phyloP scores from a whole-genome alignment of 64 coral and sea anemone genomes.

The Trachythela sp. region DNA sequence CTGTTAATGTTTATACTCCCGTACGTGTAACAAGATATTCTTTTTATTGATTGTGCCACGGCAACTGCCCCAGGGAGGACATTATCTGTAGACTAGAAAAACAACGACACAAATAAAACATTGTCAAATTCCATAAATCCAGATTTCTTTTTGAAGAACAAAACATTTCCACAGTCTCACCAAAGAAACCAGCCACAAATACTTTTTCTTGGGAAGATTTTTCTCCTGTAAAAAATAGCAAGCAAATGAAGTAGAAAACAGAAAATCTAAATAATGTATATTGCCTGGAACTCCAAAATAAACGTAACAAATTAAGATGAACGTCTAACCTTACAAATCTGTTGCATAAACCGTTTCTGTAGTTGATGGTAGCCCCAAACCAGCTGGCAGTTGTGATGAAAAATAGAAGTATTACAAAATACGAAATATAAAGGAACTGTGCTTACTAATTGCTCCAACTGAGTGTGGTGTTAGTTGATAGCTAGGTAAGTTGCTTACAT shows the following conservation, averaged over 20 bases:
- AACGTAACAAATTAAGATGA: not conserved
- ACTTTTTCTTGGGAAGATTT: not conserved
- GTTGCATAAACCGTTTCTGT: conserved; percentile 6
- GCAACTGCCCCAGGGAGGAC: not conserved
- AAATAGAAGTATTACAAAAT: too few species aligned
- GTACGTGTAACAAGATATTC: conserved; percentile 2
- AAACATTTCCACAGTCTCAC: not conserved
- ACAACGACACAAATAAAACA: not conserved
- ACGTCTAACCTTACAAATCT: not conserved
- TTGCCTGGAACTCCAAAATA: not conserved
- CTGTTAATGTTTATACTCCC: not conserved
- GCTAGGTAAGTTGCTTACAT: too few species aligned
- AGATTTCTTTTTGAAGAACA: not conserved
- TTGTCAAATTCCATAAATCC: not conserved
- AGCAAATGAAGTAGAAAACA: not conserved
- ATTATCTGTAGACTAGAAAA: not conserved
- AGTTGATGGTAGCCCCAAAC: conserved; percentile 22
- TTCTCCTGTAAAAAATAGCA: not conserved
- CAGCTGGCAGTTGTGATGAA: not conserved
- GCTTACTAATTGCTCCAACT: too few species aligned
- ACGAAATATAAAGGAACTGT: too few species aligned
- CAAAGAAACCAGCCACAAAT: not conserved
- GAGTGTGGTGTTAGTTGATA: too few species aligned
- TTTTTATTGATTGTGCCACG: not conserved
- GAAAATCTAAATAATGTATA: not conserved